A percentile compares a stretch with the other conserved stretches of the same genome.
These are phyloP conservation scores for Sylvicola fuscatus DNA, from an alignment of 2,888 invertebrate genomes.

Conservation along the genomic window DNA sequence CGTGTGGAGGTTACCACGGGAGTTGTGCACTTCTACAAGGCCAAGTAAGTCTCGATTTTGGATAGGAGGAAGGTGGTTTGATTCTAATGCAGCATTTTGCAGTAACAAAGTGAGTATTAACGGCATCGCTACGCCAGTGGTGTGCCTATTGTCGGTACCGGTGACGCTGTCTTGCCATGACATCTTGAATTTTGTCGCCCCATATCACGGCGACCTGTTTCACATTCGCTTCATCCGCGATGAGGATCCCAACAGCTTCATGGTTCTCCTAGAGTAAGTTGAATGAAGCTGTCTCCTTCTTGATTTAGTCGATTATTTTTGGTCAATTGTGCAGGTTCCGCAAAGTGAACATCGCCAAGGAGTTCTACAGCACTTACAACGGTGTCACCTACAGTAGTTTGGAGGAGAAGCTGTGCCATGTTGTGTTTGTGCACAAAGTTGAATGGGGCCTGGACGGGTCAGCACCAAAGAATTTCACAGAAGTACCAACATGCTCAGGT, in stretches of 20 bases:
- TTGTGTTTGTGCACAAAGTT: conserved; percentile 87
- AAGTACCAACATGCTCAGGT: conserved; percentile 93
- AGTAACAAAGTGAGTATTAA: conserved; percentile 23
- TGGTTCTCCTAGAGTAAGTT: conserved; percentile 78
- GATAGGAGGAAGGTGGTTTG: no score
- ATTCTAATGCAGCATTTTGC: no score
- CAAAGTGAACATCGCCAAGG: conserved; percentile 57
- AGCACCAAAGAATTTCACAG: conserved; percentile 62
- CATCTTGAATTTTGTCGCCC: conserved; percentile 80
- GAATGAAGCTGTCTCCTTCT: background rate
- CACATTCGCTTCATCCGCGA: conserved; percentile 82
- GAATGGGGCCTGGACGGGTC: conserved; percentile 65
- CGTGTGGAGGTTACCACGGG: conserved; percentile 93
- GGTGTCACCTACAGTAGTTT: conserved; percentile 83
- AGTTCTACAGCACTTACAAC: conserved; percentile 85
- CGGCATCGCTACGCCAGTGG: conserved; percentile 53
- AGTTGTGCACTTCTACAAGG: conserved; percentile 90
- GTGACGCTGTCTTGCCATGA: conserved; percentile 83
- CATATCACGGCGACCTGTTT: conserved; percentile 74
- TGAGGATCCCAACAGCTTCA: conserved; percentile 89
- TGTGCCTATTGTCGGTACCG: conserved; percentile 79
- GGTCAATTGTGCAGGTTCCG: conserved; percentile 31
- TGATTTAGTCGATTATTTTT: no score
- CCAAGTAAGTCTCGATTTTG: conserved; percentile 52
- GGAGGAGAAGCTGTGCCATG: conserved; percentile 79